Evolutionary conservation across 2,797 vertebrate genomes (phyloP), one percentile per base, ranked within the genome.

Genomic region (Emydoidea blandingii): DNA sequence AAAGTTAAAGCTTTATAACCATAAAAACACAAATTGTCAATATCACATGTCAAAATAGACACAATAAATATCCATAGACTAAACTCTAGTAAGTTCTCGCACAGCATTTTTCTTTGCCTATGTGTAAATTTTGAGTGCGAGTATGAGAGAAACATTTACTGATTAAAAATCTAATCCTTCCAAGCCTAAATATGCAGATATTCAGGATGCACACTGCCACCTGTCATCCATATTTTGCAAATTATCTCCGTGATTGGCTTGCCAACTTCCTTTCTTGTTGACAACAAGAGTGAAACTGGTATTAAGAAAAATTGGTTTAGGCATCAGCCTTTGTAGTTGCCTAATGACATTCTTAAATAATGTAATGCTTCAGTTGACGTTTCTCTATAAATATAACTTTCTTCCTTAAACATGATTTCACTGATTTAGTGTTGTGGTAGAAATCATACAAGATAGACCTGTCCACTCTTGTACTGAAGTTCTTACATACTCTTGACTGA

Each of bases 311-410:
- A 86, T 18, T 56, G 50, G 12, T 12, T 52, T n/a, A 91, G 89
- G 53, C 53, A 79, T 8, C 62, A 10, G 1, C 3, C 2, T 65
- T 93, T 59, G 29, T 14, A 34, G 5, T 74, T 84, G n/a, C 31
- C 4, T 44, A 8, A 68, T 9, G n/a, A 8, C 44, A 11, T 0
- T 0, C 88, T 68, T 91, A 49, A 87, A 18, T 5, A 87, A 18
- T 6, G 2, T 82, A 12, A 37, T 89, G 21, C 12, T 87, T 74
- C 0, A 2, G 4, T 34, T 92, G n/a, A 56, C 41, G 79, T 80
- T 88, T 95, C n/a, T 81, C 18, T 79, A 12, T 56, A 91, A 81
- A 65, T 31, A 53, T 90, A 81, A 3, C 6, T 84, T 81, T 68
- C 78, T 50, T 31, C 0, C 49, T 2, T 7, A 53, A 29, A 41